These are phyloP conservation scores for Sebastes oblongus DNA, from an alignment of 2,797 vertebrate genomes.

Conservation along the genomic window DNA sequence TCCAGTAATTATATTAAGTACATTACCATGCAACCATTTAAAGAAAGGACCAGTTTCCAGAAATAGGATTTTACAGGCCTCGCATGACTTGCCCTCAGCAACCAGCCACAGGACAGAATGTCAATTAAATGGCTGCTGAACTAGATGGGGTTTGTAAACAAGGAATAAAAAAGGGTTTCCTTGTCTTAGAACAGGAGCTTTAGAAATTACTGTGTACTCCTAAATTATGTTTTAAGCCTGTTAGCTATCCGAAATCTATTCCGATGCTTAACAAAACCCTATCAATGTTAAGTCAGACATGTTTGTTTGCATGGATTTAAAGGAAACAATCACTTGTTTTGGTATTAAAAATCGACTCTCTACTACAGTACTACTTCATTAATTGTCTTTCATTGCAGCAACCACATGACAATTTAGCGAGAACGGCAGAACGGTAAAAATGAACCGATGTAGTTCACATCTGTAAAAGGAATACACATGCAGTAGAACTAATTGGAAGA, in stretches of 20 bases:
- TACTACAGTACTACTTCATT: background rate
- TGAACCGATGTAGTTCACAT: slow-evolving; percentile 9
- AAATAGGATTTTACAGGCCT: slow-evolving; percentile 69
- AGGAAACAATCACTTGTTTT: background rate
- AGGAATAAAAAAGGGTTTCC: background rate
- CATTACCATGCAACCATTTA: slow-evolving; percentile 57
- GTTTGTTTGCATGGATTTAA: slow-evolving; percentile 8
- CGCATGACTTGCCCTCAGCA: slow-evolving; percentile 50
- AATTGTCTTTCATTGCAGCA: background rate
- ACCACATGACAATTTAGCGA: background rate
- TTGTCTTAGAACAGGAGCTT: slow-evolving; percentile 23
- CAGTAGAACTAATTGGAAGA: slow-evolving; percentile 61
- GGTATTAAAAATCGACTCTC: background rate
- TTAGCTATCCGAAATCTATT: background rate
- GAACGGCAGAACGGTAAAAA: background rate
- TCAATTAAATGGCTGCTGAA: slow-evolving; percentile 51
- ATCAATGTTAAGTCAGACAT: background rate
- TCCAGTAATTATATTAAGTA: slow-evolving; percentile 75
- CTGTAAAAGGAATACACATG: slow-evolving; percentile 18
- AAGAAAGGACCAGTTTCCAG: slow-evolving; percentile 50
- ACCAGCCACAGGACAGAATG: slow-evolving; percentile 57
- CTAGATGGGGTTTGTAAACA: slow-evolving; percentile 31
- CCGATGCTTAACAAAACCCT: too few species aligned
- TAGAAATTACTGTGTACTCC: background rate
- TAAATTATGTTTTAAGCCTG: background rate